A percentile compares a stretch with the other conserved stretches of the same genome.
Conservation (phyloP, 2,797 vertebrate species). For the Benthosema pterotum region DNA sequence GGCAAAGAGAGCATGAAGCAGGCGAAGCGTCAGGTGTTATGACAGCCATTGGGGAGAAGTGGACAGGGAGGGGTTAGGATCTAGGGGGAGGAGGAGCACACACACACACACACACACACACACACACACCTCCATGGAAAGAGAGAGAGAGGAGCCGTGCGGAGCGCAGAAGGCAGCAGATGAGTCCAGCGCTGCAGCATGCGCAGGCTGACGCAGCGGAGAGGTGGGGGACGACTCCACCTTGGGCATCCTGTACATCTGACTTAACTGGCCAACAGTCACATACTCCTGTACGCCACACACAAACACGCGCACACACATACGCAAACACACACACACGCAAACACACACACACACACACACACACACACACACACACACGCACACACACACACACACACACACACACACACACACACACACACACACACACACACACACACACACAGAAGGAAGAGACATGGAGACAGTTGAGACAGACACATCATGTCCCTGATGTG, state of each 20-base stretch:
- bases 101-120: too few species aligned
- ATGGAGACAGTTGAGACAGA: slow-evolving; percentile 2
- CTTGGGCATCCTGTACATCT: slow-evolving; percentile 83
- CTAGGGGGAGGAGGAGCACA: slow-evolving; percentile 57
- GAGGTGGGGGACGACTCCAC: slow-evolving; percentile 81
- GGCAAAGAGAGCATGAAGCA: slow-evolving; percentile 50
- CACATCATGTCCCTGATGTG: background rate
- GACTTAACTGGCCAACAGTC: slow-evolving; percentile 87
- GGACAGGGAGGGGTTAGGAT: background rate
- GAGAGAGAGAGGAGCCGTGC: slow-evolving; percentile 81
- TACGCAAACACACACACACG: background rate
- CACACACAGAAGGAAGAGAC: slow-evolving; percentile 4
- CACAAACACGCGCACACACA: background rate
- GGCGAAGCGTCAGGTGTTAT: slow-evolving; percentile 14
- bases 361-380: background rate
- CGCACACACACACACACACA: background rate
- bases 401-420: slow-evolving; percentile 6
- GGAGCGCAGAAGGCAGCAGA: slow-evolving; percentile 72
- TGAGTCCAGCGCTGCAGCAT: slow-evolving; percentile 58
- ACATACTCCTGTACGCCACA: slow-evolving; percentile 84
- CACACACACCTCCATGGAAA: slow-evolving; percentile 88
- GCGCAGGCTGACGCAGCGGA: slow-evolving; percentile 67
- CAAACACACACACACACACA: too few species aligned
- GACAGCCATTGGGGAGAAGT: slow-evolving; percentile 1
- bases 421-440: background rate